These are phyloP conservation scores for Lacanobia oleracea DNA, from an alignment of 2,888 invertebrate genomes.

Conservation along the genomic window DNA sequence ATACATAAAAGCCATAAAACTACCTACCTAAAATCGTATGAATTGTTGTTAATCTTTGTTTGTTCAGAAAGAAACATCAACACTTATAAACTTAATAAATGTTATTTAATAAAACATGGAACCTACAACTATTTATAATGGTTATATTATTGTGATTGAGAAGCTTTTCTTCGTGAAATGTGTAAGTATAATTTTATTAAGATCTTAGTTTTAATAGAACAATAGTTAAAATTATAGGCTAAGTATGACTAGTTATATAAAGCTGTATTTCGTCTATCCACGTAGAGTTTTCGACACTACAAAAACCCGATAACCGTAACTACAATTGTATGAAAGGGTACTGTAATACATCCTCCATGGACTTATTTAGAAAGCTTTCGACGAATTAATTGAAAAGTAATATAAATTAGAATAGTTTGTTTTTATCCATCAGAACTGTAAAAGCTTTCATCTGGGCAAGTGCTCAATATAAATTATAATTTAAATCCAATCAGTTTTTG, in stretches of 20 bases:
- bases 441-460: too few relatives aligned
- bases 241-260: slow-evolving; percentile 19
- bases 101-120: slow-evolving; percentile 18
- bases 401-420: too few relatives aligned
- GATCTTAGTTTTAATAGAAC: slow-evolving; percentile 40
- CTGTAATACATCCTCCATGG: too few relatives aligned
- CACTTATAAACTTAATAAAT: not conserved
- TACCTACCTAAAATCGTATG: not conserved
- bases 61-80: not conserved
- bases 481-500: too few relatives aligned
- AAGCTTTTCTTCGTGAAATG: slow-evolving; percentile 56
- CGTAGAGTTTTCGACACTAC: not conserved
- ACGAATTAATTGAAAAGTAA: too few relatives aligned
- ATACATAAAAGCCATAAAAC: slow-evolving; percentile 1
- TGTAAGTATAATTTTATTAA: slow-evolving; percentile 32
- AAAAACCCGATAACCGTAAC: not conserved
- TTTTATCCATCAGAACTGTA: too few relatives aligned
- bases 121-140: slow-evolving; percentile 38
- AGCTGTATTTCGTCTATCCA: not conserved
- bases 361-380: too few relatives aligned
- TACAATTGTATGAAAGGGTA: too few relatives aligned
- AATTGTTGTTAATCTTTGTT: not conserved
- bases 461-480: too few relatives aligned
- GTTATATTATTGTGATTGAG: slow-evolving; percentile 38
- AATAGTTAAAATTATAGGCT: slow-evolving; percentile 13